Evolutionary conservation across 1,140 invertebrate genomes (phyloP).

Genomic region (Sarcophaga peregrina): DNA sequence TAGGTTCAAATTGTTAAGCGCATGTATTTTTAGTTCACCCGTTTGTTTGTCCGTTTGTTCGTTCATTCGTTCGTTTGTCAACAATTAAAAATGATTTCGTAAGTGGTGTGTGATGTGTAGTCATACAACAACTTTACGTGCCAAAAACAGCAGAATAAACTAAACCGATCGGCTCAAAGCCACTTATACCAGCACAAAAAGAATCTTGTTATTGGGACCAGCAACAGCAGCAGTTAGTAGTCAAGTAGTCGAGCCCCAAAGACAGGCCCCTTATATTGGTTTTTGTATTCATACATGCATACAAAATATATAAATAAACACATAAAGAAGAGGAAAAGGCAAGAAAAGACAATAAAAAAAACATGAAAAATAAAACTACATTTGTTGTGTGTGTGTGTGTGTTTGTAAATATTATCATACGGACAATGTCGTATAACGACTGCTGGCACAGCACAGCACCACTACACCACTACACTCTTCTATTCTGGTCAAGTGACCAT

Average conservation of each 20-base stretch:
- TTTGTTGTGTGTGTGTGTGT: background rate
- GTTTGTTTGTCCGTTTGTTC: no score
- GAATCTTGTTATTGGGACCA: no score
- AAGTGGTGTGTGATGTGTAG: background rate
- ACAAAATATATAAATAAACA: no score
- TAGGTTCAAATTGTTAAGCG: no score
- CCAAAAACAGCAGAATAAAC: background rate
- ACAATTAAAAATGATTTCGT: background rate
- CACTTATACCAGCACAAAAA: no score
- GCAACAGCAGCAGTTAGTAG: background rate
- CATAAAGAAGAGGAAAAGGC: no score
- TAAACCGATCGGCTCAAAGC: no score
- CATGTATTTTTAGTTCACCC: no score
- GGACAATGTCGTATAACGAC: no score
- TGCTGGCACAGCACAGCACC: background rate
- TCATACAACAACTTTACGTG: conserved; percentile 19
- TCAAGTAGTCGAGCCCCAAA: background rate
- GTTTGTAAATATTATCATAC: no score
- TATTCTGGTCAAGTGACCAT: background rate
- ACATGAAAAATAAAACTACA: background rate
- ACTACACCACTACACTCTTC: background rate
- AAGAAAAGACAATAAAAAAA: background rate
- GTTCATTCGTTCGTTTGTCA: no score
- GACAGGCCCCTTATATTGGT: background rate
- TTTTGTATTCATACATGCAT: no score